Percentiles rank a stretch among this genome's conserved stretches.
Conservation (phyloP, 2,888 invertebrate genomes). For the Orgyia antiqua region DNA sequence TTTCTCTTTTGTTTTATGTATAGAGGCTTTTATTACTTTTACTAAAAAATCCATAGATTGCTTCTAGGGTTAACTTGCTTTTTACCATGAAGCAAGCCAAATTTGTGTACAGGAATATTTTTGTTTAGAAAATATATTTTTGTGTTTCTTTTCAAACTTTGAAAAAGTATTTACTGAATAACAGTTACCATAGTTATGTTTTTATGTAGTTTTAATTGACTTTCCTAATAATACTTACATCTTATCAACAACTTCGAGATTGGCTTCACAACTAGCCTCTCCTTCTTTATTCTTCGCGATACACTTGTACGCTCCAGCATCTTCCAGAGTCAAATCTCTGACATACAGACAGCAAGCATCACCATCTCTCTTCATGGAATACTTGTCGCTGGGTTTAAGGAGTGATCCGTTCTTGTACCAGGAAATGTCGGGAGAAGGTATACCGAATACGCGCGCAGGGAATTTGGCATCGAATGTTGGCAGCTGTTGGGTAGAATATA, state of each 20-base stretch:
- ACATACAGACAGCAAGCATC: constrained; percentile 88
- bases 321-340: constrained; percentile 80
- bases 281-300: constrained; percentile 89
- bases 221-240: constrained; percentile 83
- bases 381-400: constrained; percentile 84
- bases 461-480: constrained; percentile 90
- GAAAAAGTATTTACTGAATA: no score
- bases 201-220: no score
- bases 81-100: no score
- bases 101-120: no score
- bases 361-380: constrained; percentile 85
- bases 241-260: constrained; percentile 87
- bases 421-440: constrained; percentile 89
- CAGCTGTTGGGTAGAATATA: constrained; percentile 75
- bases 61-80: no score
- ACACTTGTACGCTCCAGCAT: constrained; percentile 87
- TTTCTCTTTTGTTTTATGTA: no score
- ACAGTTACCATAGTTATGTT: no score
- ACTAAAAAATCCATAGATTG: no score
- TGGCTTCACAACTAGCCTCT: constrained; percentile 84
- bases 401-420: constrained; percentile 92
- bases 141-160: no score
- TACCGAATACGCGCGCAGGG: constrained; percentile 87
- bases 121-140: no score
- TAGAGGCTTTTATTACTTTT: no score